Base-by-base conservation (phyloP, 1,140 invertebrate genomes). In the Nasonia giraulti region DNA sequence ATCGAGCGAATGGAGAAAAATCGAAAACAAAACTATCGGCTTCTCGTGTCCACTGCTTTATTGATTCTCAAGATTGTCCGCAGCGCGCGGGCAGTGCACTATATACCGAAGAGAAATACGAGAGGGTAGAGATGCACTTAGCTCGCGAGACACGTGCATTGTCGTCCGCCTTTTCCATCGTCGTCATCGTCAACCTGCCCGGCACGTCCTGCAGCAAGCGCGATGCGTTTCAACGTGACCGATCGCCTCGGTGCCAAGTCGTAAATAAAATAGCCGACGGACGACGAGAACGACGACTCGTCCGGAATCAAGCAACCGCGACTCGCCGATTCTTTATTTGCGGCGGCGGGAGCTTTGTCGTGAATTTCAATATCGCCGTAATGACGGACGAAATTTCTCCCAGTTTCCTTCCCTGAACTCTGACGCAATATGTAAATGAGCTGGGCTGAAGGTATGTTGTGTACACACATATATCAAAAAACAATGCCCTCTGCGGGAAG, bases 121-220 rank as follows among this genome's bases (percentile, higher is more conserved):
- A 62, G 14, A 17, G 14, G 17, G 6, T 20, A 23, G 71, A 10
- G 55, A 62, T 86, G 84, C 87, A 89, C 87, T 91, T 90, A 87
- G 88, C 86, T 90, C 89, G 84, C 90, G 88, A 89, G 88, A 90
- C 90, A 91, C 89, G 89, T 91, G 90, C 88, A 91, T 90, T 91
- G 89, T 89, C 86, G 73, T 83, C 80, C 88, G 87, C 88, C 88
- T 89, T 86, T 87, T 85, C 85, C 77, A 79, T 74, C 85, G 83
- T 80, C 83, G 83, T 82, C 86, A 78, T 75, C 73, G 31, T 44
- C 73, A 81, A 81, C 80, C 86, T 82, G 82, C 74, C 50, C 40
- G 31, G 31, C 69, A 73, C 55, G 69, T 81, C 47, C 78, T 44
- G 37, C 33, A 44, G 6, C 50, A 55, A 5, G 50, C 31, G 77